Evolutionary conservation across 37 sponge, comb jelly and placozoan species (phyloP).

Genomic region (Axinella damicornis): DNA sequence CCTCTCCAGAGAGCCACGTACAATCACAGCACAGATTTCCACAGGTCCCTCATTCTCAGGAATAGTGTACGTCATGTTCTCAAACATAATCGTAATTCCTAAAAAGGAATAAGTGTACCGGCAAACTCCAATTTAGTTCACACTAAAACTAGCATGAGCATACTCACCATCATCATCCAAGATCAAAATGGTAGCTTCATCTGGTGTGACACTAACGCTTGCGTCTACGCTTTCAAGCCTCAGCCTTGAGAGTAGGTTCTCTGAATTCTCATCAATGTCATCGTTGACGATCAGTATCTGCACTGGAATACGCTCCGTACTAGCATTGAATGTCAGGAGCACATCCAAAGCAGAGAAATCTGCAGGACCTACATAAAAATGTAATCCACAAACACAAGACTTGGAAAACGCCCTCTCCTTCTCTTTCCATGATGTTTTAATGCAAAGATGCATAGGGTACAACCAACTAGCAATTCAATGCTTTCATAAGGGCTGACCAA

Average conservation of each 20-base stretch:
- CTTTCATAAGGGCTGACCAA: too few species aligned
- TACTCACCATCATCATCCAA: background rate
- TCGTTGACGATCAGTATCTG: background rate
- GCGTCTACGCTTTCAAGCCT: background rate
- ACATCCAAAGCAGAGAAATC: background rate
- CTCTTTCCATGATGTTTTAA: too few species aligned
- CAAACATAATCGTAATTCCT: background rate
- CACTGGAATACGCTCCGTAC: background rate
- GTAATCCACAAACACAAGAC: background rate
- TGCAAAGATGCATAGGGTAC: too few species aligned
- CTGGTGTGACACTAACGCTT: background rate
- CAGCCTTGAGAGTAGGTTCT: background rate
- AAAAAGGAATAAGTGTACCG: background rate
- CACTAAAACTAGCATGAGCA: too few species aligned
- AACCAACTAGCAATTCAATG: too few species aligned
- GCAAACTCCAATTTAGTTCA: too few species aligned
- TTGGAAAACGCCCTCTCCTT: too few species aligned
- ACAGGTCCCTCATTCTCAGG: background rate
- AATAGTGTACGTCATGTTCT: background rate
- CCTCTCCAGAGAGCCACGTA: constrained; percentile 1
- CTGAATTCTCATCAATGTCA: background rate
- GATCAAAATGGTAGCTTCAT: background rate
- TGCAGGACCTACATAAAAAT: too few species aligned
- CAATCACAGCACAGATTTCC: constrained; percentile 7
- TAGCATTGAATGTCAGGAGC: background rate